A percentile compares a stretch with the other conserved stretches of the same genome.
Conservation (phyloP, 2,113 vertebrate genomes). For the Chunga burmeisteri region DNA sequence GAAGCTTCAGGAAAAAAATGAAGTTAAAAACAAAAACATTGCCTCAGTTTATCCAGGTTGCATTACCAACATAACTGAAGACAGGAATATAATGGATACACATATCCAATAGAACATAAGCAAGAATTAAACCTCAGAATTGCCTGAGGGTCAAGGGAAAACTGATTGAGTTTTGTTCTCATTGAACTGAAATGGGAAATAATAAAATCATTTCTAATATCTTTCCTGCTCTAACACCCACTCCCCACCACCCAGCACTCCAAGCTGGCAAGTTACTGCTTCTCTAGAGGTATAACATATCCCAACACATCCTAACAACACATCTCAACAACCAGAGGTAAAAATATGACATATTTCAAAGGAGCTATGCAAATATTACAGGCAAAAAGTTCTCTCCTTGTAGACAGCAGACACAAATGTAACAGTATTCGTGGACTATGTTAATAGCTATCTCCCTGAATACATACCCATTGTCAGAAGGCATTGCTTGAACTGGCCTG, state of each 20-base stretch:
- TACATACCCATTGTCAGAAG: conserved; percentile 19
- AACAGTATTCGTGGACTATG: neutral
- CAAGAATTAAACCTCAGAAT: neutral
- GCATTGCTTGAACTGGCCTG: neutral
- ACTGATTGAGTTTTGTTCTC: neutral
- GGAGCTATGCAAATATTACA: neutral
- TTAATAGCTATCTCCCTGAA: neutral
- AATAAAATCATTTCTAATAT: neutral
- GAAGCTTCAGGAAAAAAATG: neutral
- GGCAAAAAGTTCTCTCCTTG: neutral
- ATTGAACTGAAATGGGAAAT: neutral
- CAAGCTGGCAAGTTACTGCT: neutral
- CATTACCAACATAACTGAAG: neutral
- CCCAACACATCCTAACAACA: neutral
- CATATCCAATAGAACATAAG: neutral
- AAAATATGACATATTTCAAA: neutral
- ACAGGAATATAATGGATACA: neutral
- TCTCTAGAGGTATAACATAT: neutral
- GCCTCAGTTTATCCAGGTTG: neutral
- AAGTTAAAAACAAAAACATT: neutral
- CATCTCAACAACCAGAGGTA: neutral
- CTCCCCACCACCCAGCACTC: neutral
- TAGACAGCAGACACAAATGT: neutral
- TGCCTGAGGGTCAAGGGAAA: neutral
- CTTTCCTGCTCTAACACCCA: neutral